Base-by-base conservation (phyloP, 2,888 invertebrate species). In the Leucophora obtusa region DNA sequence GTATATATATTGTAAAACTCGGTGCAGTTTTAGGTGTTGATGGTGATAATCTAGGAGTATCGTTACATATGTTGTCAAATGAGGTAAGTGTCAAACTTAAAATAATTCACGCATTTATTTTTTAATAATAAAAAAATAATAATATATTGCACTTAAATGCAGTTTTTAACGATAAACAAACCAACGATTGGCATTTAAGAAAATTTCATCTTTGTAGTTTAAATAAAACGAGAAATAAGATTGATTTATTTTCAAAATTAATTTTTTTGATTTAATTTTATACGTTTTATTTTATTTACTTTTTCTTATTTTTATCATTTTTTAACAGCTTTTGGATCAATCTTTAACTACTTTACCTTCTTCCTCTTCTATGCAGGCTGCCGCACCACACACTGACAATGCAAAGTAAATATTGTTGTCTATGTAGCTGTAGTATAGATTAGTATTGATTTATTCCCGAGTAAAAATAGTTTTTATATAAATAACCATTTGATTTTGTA, bases 1-100 rank as follows among this genome's bases (percentile, higher is more conserved):
- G 94, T 81, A 94, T 96, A 86, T 96, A 97, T 90, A 94, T 95
- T 53, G 92, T 96, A 76, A 95, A 95, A 91, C 91, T 96, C 83
- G 96, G 95, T 81, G 94, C 95, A 0, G 95, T 95, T 0, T 92
- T 96, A 6, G 95, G 96, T 75, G 91, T 93, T 78, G 93, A 93
- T 84, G 93, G 94, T n/a, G 92, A 92, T 76, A 93, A 94, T 78
- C 87, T 91, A 51, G 91, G 91, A 79, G 91, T 92, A 47, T 90
- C 91, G 2, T 85, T 92, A 71, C 92, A 92, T 84, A 89, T 91
- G 87, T 89, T 92, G 84, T 92, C 92, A 69, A 92, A 91, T 86
- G 92, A 93, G 91, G 93, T 93, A 91, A 92, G 92, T 91, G 86
- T 38, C 28, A 28, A 6, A 28, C 21, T 21, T 43, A 43, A 14